Percentiles rank a stretch among this genome's conserved stretches.
Evolutionary conservation across 2,797 vertebrate species (phyloP).

Genomic region (Synanceia verrucosa): DNA sequence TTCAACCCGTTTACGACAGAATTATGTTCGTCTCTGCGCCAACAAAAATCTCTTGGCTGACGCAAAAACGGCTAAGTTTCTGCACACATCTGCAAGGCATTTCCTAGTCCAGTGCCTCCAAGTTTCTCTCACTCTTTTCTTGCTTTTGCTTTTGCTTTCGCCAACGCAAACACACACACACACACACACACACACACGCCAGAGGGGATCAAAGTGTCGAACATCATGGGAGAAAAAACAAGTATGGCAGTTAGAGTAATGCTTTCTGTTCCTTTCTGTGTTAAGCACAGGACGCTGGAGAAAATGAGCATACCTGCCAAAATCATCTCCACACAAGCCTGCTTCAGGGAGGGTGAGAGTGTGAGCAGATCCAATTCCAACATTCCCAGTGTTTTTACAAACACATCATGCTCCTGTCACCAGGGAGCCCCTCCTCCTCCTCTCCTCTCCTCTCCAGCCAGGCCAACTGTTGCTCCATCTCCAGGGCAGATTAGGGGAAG

Average conservation of each 20-base stretch:
- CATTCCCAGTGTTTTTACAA: constrained; percentile 68
- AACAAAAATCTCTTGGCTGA: constrained; percentile 58
- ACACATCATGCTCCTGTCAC: constrained; percentile 60
- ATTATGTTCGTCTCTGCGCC: constrained; percentile 39
- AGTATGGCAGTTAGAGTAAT: constrained; percentile 54
- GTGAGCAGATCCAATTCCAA: constrained; percentile 56
- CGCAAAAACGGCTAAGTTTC: constrained; percentile 42
- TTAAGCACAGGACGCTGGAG: constrained; percentile 31
- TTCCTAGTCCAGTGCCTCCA: constrained; percentile 50
- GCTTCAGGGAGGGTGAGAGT: constrained; percentile 32
- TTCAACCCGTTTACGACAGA: constrained; percentile 37
- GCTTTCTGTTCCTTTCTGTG: constrained; percentile 41
- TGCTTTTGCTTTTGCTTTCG: constrained; percentile 24
- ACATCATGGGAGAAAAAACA: constrained; percentile 23
- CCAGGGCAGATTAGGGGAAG: constrained; percentile 73
- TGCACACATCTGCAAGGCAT: constrained; percentile 75
- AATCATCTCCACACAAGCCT: constrained; percentile 47
- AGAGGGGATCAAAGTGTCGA: constrained; percentile 37
- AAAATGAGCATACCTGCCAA: constrained; percentile 64
- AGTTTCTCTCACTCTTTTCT: constrained; percentile 34
- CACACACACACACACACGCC: constrained; percentile 42
- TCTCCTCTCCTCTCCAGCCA: constrained; percentile 38
- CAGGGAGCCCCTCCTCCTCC: constrained; percentile 27
- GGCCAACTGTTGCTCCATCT: constrained; percentile 77
- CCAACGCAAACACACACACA: constrained; percentile 49